Evolutionary conservation across 1,140 invertebrate genomes (phyloP).

Genomic region (Zaprionus taronus): DNA sequence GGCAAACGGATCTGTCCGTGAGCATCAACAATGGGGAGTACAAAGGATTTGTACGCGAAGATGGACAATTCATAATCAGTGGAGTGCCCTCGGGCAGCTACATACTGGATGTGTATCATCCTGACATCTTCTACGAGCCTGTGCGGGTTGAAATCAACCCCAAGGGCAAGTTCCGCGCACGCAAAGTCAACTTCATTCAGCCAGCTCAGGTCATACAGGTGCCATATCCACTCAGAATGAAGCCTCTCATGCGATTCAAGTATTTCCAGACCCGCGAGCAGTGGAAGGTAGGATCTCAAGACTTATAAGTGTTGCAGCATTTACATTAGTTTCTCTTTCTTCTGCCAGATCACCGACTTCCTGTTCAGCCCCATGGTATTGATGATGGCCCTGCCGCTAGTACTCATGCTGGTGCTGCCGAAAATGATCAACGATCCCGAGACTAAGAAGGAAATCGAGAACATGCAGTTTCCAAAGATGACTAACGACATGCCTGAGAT

Average conservation of each 20-base stretch:
- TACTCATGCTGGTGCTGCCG: constrained; percentile 96
- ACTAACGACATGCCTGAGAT: constrained; percentile 95
- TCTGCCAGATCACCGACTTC: constrained; percentile 91
- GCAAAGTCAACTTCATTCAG: constrained; percentile 98
- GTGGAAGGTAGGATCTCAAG: constrained; percentile 88
- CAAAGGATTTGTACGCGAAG: constrained; percentile 94
- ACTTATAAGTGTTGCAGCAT: background rate
- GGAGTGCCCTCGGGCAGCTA: constrained; percentile 97
- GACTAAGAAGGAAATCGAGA: constrained; percentile 96
- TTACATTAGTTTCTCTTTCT: background rate
- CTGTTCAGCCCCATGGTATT: constrained; percentile 98
- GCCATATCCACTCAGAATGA: constrained; percentile 95
- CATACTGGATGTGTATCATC: constrained; percentile 96
- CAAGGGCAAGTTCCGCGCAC: constrained; percentile 97
- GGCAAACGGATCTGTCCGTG: constrained; percentile 91
- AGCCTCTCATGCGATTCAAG: constrained; percentile 91
- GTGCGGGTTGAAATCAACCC: constrained; percentile 96
- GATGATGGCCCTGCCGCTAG: constrained; percentile 97
- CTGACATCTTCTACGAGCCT: constrained; percentile 96
- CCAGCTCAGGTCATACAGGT: constrained; percentile 94
- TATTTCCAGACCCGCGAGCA: constrained; percentile 98
- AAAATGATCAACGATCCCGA: constrained; percentile 99
- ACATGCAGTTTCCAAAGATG: constrained; percentile 88
- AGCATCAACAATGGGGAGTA: constrained; percentile 95
- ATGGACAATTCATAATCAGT: constrained; percentile 96